Evolutionary conservation across 2,113 vertebrate genomes (phyloP).

Genomic region (Oncorhynchus nerka): DNA sequence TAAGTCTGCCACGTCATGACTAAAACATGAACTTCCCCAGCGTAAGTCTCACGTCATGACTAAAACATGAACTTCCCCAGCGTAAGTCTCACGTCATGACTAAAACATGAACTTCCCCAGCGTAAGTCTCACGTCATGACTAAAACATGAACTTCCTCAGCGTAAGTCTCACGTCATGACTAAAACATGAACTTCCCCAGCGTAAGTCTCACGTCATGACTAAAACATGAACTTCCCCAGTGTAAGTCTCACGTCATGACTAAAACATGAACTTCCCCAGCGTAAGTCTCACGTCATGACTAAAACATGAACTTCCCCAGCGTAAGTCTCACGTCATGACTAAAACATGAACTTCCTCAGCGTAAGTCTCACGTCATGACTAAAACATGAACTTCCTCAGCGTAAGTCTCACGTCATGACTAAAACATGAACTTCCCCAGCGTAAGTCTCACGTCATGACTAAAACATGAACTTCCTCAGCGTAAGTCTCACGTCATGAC

Average conservation of each 20-base stretch:
- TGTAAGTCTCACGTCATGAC: conserved; percentile 75
- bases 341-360: conserved; percentile 79
- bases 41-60: conserved; percentile 75
- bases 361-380: conserved; percentile 75
- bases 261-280: conserved; percentile 80
- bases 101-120: conserved; percentile 80
- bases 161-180: conserved; percentile 75
- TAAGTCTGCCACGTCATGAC: too few species aligned
- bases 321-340: conserved; percentile 78
- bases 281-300: conserved; percentile 74
- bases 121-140: conserved; percentile 75
- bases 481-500: conserved; percentile 75
- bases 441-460: conserved; percentile 75
- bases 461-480: conserved; percentile 79
- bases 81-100: conserved; percentile 75
- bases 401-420: conserved; percentile 75
- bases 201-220: conserved; percentile 75
- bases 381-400: conserved; percentile 79
- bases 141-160: conserved; percentile 79
- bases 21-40: conserved; percentile 80
- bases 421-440: conserved; percentile 80
- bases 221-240: conserved; percentile 79
- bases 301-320: conserved; percentile 79
- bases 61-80: conserved; percentile 80
- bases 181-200: conserved; percentile 79